A percentile compares a stretch with the other conserved stretches of the same genome.
Conservation (phyloP, 2,888 invertebrate species). For the Erebia ligea region DNA sequence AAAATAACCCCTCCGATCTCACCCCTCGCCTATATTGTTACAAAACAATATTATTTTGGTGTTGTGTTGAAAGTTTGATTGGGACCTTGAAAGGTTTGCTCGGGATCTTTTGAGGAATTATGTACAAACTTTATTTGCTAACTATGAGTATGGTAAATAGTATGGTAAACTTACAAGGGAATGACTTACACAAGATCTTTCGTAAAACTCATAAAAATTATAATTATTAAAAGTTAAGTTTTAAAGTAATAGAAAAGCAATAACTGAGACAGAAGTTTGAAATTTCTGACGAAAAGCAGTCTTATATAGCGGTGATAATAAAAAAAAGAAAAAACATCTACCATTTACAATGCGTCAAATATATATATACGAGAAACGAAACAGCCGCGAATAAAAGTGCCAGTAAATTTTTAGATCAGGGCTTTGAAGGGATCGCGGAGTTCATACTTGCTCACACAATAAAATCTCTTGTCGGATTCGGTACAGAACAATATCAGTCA, state of each 20-base stretch:
- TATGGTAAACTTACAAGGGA: too few relatives aligned
- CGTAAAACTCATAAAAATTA: too few relatives aligned
- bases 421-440: not conserved
- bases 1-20: too few relatives aligned
- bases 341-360: not conserved
- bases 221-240: too few relatives aligned
- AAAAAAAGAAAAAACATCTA: too few relatives aligned
- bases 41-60: not conserved
- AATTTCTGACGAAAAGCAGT: too few relatives aligned
- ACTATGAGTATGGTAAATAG: not conserved
- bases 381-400: not conserved
- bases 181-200: too few relatives aligned
- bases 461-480: not conserved
- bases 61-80: not conserved
- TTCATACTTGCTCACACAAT: not conserved
- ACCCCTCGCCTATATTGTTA: not conserved
- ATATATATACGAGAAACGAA: not conserved
- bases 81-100: not conserved
- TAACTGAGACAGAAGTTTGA: too few relatives aligned
- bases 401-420: conserved; percentile 2
- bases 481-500: not conserved
- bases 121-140: not conserved
- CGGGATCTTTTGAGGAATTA: not conserved
- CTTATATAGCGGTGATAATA: too few relatives aligned
- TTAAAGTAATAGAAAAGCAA: too few relatives aligned